These are phyloP conservation scores for Catharus minimus DNA, from an alignment of 2,113 vertebrate genomes.

Conservation along the genomic window DNA sequence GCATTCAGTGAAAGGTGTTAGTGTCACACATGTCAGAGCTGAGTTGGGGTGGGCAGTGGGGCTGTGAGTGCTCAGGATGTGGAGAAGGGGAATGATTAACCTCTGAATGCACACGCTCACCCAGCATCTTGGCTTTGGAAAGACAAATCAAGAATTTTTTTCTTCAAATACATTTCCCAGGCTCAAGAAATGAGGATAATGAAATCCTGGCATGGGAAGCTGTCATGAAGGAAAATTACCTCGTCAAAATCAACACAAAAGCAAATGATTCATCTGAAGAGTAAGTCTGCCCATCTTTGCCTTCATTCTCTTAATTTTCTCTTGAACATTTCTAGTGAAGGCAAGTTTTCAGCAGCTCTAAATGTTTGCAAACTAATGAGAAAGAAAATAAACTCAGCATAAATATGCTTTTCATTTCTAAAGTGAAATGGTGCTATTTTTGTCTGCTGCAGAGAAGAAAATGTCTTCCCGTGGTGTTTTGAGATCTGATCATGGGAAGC, in stretches of 20 bases:
- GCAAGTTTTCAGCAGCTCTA: not conserved
- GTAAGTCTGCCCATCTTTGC: slow-evolving; percentile 48
- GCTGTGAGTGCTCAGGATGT: not conserved
- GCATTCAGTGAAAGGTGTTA: not conserved
- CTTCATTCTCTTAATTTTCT: not conserved
- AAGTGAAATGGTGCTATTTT: not conserved
- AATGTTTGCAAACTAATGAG: not conserved
- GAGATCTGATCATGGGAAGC: not conserved
- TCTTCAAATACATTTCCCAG: slow-evolving; percentile 28
- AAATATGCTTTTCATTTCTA: not conserved
- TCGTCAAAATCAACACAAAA: slow-evolving; percentile 78
- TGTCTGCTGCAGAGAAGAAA: not conserved
- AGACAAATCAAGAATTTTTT: not conserved
- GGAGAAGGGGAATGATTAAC: not conserved
- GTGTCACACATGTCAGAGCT: not conserved
- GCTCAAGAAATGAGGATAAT: slow-evolving; percentile 76
- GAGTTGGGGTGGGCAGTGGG: not conserved
- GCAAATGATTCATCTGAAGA: slow-evolving; percentile 72
- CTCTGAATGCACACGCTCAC: not conserved
- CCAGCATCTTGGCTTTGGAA: not conserved
- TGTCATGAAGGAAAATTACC: slow-evolving; percentile 85
- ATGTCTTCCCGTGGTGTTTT: not conserved
- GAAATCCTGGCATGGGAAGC: slow-evolving; percentile 81
- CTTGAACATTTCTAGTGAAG: not conserved
- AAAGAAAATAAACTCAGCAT: not conserved